Evolutionary conservation across 2,113 vertebrate species (phyloP), one percentile per base, ranked within the genome.

Genomic region (Phainopepla nitens): DNA sequence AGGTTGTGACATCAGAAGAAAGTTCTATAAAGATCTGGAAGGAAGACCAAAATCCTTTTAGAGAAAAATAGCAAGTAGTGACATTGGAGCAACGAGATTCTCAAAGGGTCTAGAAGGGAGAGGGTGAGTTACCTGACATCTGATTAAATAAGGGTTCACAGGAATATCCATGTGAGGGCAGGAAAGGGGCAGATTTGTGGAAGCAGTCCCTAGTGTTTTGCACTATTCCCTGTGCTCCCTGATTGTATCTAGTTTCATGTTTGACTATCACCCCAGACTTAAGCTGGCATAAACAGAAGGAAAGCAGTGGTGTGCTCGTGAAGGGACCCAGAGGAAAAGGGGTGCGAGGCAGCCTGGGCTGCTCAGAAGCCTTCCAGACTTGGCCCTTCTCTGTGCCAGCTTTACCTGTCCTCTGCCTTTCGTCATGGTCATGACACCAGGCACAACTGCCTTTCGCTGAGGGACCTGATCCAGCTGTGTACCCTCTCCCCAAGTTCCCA

Each of bases 381-480:
- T n/a, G 10, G 6, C 16, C 11, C 5, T 73, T 77, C 49, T 61
- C 33, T 62, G 5, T 68, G n/a, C 7, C 31, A 77, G 13, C 21
- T 33, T 69, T 36, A 57, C 12, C 24, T 44, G 13, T 72, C 12
- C 71, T 81, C 64, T 66, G 10, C 19, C 6, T 77, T 93, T 69
- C 0, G 0, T 72, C 25, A 36, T 10, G 2, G 1, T 20, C 23
- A 53, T 18, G 27, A 82, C 29, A 47, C 0, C 9, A 56, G 39
- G 72, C 22, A 24, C 7, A 66, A 5, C 23, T 95, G 24, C 7
- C 1, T 61, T 36, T 65, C 20, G 8, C 35, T 9, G 29, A 65
- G 41, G 41, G 14, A 66, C 14, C 50, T n/a, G 61, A 82, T 53
- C 15, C 58, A 76, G 33, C 47, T 69, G 28, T 4, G 7, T n/a